Evolutionary conservation across 2,113 vertebrate genomes (phyloP).

Genomic region (Heterotilapia buettikoferi): DNA sequence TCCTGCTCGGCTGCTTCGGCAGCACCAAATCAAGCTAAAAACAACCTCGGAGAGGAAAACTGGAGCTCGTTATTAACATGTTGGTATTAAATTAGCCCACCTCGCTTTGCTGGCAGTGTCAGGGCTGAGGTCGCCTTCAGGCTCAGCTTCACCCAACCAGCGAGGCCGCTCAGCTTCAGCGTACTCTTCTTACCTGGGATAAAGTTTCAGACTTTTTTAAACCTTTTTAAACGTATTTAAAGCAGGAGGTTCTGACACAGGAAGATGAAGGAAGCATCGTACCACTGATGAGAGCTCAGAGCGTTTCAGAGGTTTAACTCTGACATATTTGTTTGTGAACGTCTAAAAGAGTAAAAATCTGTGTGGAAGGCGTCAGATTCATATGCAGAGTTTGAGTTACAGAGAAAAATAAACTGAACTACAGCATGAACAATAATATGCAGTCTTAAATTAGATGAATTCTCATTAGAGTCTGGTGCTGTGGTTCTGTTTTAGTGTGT

Average conservation of each 20-base stretch:
- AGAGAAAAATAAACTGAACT: neutral
- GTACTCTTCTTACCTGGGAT: neutral
- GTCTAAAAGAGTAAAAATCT: neutral
- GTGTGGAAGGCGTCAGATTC: neutral
- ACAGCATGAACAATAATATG: neutral
- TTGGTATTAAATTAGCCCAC: neutral
- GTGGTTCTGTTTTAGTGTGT: neutral
- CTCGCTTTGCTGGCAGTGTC: neutral
- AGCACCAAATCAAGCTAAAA: neutral
- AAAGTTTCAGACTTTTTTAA: neutral
- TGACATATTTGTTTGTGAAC: neutral
- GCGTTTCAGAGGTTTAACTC: neutral
- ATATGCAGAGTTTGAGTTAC: neutral
- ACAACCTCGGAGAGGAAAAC: neutral
- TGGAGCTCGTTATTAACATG: neutral
- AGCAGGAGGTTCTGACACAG: neutral
- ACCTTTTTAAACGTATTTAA: neutral
- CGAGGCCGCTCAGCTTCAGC: neutral
- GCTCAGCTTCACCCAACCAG: neutral
- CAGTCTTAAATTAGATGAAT: neutral
- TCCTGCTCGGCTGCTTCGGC: neutral
- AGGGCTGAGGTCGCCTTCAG: neutral
- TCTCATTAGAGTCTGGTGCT: neutral
- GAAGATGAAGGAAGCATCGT: rapidly evolving
- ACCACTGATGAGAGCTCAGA: neutral